Evolutionary conservation across 2,888 invertebrate species (phyloP).

Genomic region (Tyria jacobaeae): DNA sequence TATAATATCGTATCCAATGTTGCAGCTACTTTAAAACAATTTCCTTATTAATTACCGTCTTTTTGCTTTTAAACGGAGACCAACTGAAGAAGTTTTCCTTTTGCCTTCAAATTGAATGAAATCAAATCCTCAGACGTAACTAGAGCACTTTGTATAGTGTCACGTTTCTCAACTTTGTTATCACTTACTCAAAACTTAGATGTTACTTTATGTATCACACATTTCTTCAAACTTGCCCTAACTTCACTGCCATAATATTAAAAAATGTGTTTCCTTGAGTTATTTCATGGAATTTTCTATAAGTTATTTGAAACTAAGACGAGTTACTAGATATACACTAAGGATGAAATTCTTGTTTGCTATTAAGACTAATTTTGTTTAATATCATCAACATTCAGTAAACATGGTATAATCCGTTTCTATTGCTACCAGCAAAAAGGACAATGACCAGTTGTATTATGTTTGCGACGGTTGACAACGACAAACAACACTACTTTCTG

Average conservation of each 20-base stretch:
- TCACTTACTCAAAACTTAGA: slow-evolving; percentile 16
- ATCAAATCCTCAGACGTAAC: slow-evolving; percentile 14
- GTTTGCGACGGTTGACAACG: no score
- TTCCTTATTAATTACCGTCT: slow-evolving; percentile 15
- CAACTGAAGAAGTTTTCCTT: slow-evolving; percentile 11
- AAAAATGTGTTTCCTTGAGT: neutral
- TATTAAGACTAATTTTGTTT: neutral
- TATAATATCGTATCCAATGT: neutral
- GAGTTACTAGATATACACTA: neutral
- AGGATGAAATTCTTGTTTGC: neutral
- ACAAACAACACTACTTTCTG: no score
- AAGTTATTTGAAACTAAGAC: neutral
- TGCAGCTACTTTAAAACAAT: slow-evolving; percentile 3
- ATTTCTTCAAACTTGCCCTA: slow-evolving; percentile 1
- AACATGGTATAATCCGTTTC: no score
- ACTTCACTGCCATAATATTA: slow-evolving; percentile 1
- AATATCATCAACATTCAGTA: no score
- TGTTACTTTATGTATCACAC: slow-evolving; percentile 1
- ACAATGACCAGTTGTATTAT: no score
- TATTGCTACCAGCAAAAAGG: no score
- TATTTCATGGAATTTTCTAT: neutral
- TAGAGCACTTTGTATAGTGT: slow-evolving; percentile 16
- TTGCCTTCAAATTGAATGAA: slow-evolving; percentile 17
- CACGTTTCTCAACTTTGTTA: slow-evolving; percentile 14
- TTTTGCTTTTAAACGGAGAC: slow-evolving; percentile 7